These are phyloP conservation scores for Taxidea taxus DNA, from an alignment of 2,113 vertebrate species.

Conservation along the genomic window DNA sequence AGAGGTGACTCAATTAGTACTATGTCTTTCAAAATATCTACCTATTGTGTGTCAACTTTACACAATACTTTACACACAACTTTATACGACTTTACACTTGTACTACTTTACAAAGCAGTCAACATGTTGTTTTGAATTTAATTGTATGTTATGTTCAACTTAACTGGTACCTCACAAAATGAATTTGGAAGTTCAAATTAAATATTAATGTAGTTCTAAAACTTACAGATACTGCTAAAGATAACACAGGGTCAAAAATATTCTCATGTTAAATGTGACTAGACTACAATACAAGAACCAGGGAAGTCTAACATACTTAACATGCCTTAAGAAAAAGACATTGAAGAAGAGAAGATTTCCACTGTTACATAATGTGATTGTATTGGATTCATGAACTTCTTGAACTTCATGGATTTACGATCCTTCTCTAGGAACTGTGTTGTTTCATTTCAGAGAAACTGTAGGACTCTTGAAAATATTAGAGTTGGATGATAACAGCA, in stretches of 20 bases:
- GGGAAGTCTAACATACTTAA: neutral
- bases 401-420: neutral
- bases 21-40: neutral
- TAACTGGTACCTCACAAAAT: neutral
- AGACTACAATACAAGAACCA: neutral
- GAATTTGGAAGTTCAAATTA: neutral
- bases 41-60: neutral
- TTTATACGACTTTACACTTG: too few relatives aligned
- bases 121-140: neutral
- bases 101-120: neutral
- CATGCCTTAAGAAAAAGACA: neutral
- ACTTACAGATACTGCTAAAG: neutral
- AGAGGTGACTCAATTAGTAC: neutral
- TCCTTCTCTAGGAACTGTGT: neutral
- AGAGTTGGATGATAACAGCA: neutral
- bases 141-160: neutral
- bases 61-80: too few relatives aligned
- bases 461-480: neutral
- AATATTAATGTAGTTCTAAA: neutral
- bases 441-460: neutral
- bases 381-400: neutral
- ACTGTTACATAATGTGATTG: neutral
- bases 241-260: neutral
- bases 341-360: neutral
- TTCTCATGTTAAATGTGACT: neutral